phyloP scores from a whole-genome alignment of 2,113 vertebrate genomes.

The Hepsetus odoe region DNA sequence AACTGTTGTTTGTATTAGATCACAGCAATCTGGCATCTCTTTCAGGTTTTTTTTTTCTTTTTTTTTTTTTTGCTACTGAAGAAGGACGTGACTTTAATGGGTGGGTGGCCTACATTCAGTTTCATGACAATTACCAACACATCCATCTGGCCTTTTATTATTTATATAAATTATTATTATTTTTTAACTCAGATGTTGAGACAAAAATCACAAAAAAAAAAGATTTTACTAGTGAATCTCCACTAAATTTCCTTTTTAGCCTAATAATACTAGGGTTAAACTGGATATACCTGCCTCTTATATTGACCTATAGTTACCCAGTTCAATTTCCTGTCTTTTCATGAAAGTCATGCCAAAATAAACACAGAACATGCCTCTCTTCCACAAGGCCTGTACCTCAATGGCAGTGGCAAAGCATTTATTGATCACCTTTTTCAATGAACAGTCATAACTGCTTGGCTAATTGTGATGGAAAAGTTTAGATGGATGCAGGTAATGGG shows the following conservation, averaged over 20 bases:
- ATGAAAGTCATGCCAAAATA: not conserved
- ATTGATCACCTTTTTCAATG: not conserved
- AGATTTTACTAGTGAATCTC: not conserved
- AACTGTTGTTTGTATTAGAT: not conserved
- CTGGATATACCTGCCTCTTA: not conserved
- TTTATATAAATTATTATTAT: not conserved
- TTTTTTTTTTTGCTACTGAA: not conserved
- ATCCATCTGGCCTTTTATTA: not conserved
- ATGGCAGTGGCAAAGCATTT: not conserved
- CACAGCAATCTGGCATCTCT: conserved; percentile 20
- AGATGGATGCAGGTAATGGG: not conserved
- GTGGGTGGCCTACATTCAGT: conserved; percentile 10
- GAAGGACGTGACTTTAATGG: not conserved
- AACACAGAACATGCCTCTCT: not conserved
- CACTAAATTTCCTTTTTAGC: not conserved
- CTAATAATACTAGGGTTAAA: not conserved
- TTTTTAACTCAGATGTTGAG: not conserved
- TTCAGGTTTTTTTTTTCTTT: too few species aligned
- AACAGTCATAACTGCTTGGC: too few species aligned
- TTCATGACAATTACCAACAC: not conserved
- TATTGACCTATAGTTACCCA: not conserved
- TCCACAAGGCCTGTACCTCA: not conserved
- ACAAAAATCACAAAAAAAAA: too few species aligned
- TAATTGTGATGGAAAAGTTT: not conserved
- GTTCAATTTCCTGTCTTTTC: conserved; percentile 7